These are phyloP conservation scores for Neostethus bicornis DNA, from an alignment of 2,797 vertebrate genomes.

Conservation along the genomic window DNA sequence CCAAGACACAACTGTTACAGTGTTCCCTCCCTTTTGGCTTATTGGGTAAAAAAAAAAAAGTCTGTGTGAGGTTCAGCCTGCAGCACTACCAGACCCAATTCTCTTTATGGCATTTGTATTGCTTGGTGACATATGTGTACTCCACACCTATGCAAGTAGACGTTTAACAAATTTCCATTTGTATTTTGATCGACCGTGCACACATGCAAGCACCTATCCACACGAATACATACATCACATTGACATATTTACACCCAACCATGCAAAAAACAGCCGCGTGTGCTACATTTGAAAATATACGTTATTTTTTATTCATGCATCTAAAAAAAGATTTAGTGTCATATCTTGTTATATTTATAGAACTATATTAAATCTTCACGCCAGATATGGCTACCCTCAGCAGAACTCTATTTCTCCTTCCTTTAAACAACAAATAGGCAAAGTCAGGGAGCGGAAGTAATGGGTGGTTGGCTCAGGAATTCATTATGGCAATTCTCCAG, in stretches of 20 bases:
- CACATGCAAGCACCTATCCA: conserved; percentile 40
- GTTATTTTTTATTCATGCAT: conserved; percentile 54
- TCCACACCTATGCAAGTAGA: conserved; percentile 46
- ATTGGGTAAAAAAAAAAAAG: conserved; percentile 58
- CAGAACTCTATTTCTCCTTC: conserved; percentile 61
- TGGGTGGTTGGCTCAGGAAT: conserved; percentile 78
- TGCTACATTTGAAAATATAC: conserved; percentile 38
- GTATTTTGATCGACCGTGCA: conserved; percentile 31
- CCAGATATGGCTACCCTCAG: conserved; percentile 64
- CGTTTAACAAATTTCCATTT: conserved; percentile 48
- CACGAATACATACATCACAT: conserved; percentile 45
- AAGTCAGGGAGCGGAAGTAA: conserved; percentile 78
- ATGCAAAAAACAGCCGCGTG: conserved; percentile 27
- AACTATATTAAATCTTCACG: conserved; percentile 48
- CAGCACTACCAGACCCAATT: conserved; percentile 71
- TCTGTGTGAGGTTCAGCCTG: conserved; percentile 60
- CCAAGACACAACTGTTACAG: conserved; percentile 45
- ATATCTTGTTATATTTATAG: conserved; percentile 56
- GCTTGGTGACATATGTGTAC: conserved; percentile 60
- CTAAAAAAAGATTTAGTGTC: conserved; percentile 55
- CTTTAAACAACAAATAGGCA: conserved; percentile 76
- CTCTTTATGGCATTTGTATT: conserved; percentile 63
- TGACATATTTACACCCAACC: conserved; percentile 59
- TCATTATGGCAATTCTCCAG: conserved; percentile 81
- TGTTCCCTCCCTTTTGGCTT: conserved; percentile 60